Conservation (phyloP, 2,888 invertebrate genomes). For the Tenthredo mesomela region DNA sequence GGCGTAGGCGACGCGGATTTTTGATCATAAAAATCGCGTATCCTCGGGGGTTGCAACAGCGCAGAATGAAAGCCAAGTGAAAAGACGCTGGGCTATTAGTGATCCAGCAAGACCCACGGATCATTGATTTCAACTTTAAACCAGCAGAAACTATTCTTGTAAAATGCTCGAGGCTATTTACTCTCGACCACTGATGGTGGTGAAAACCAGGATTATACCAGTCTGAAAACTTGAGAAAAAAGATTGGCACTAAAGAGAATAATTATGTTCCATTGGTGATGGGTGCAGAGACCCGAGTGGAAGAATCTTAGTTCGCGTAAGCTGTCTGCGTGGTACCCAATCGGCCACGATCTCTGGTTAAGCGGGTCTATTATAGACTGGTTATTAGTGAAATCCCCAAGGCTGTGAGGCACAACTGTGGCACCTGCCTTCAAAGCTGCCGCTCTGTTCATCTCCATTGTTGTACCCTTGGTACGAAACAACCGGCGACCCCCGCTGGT, state of each 20-base stretch:
- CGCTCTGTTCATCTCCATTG: constrained; percentile 43
- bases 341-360: constrained; percentile 47
- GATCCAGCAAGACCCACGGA: background rate
- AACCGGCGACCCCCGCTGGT: constrained; percentile 51
- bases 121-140: background rate
- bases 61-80: background rate
- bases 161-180: background rate
- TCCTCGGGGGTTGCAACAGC: background rate
- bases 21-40: constrained; percentile 14
- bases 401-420: constrained; percentile 48
- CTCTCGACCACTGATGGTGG: constrained; percentile 2
- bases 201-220: constrained; percentile 25
- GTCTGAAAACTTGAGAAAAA: constrained; percentile 25
- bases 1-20: background rate
- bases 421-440: constrained; percentile 53
- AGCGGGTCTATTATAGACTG: constrained; percentile 48
- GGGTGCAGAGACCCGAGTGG: background rate
- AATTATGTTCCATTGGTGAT: constrained; percentile 20
- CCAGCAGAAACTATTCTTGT: background rate
- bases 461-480: constrained; percentile 47
- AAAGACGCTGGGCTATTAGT: background rate
- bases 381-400: constrained; percentile 50
- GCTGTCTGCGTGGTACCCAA: constrained; percentile 40
- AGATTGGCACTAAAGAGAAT: constrained; percentile 19
- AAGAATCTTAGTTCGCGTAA: constrained; percentile 39